Base-by-base conservation (phyloP, 2,888 invertebrate species). In the Perizoma affinitatum region DNA sequence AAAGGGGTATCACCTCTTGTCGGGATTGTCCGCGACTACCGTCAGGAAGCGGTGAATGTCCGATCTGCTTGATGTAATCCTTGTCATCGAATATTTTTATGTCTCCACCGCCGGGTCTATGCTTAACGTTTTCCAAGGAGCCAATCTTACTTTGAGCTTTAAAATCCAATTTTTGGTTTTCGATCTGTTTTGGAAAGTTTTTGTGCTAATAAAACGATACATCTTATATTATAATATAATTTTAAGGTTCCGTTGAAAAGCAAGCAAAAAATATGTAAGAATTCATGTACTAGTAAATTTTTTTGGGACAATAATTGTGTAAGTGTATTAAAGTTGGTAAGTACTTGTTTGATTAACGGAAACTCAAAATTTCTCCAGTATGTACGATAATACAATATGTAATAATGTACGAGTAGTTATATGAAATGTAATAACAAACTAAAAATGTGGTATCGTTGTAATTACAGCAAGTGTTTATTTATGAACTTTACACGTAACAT, bases 11-110 rank as follows among this genome's bases (percentile, higher is more conserved):
- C 90, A 93, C 93, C 93, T 93, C 93, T 84, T 92, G 91, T 63
- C 89, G 84, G 44, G 92, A 92, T 54, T 86, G 83, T 61, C 80
- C 82, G 69, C 77, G 81, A 67, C 86, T 87, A 41, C 58, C 58
- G 69, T 83, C 83, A 10, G 89, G 89, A 58, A 86, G 75, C 60
- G 92, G 88, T 22, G 92, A 88, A 56, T 82, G 83, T 33, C 87
- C 91, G 61, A 93, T 94, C 93, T 97, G 97, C 92, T 96, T 96
- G 86, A 97, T 94, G 93, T 97, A 97, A 68, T 96, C 96, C 93
- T 96, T 97, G 90, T 97, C 97, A 84, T 97, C 97, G 87, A 97
- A 97, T 81, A 98, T 98, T 93, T 97, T 98, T 91, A 97, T 96
- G 73, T 97, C 97, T 50, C 98, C 98, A 66, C 98, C 98, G 74